phyloP scores from a whole-genome alignment of 1,140 invertebrate species.

The Drosophila bipectinata region DNA sequence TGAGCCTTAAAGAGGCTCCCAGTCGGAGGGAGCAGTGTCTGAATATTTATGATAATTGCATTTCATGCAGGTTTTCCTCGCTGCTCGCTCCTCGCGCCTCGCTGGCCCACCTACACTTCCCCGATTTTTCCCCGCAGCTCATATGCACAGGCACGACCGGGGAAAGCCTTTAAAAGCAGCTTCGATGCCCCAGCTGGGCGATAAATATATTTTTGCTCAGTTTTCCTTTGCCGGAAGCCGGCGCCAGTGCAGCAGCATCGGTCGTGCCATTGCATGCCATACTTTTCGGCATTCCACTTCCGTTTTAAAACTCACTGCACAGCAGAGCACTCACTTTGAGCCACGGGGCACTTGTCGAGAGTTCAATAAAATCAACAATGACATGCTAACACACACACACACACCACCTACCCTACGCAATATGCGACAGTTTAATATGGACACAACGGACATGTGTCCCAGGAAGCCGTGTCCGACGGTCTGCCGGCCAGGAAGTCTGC shows the following conservation, averaged over 20 bases:
- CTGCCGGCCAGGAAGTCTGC: constrained; percentile 12
- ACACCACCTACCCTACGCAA: constrained; percentile 13
- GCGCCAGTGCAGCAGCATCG: constrained; percentile 19
- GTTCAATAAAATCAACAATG: constrained; percentile 74
- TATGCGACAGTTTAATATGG: constrained; percentile 23
- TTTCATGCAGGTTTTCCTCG: constrained; percentile 67
- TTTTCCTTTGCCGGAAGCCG: constrained; percentile 34
- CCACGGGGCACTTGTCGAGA: constrained; percentile 55
- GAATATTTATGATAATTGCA: constrained; percentile 82
- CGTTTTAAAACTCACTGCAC: constrained; percentile 30
- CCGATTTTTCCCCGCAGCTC: constrained; percentile 12
- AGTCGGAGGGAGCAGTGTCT: constrained; percentile 33
- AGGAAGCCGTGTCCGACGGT: constrained; percentile 8
- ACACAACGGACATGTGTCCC: constrained; percentile 53
- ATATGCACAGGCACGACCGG: constrained; percentile 52
- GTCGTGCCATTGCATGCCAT: constrained; percentile 68
- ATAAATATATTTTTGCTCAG: constrained; percentile 47
- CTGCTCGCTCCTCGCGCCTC: not conserved
- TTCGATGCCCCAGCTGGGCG: constrained; percentile 41
- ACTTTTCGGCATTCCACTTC: constrained; percentile 68
- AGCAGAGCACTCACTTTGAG: constrained; percentile 51
- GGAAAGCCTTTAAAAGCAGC: constrained; percentile 75
- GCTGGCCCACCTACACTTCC: not conserved
- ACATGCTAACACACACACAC: constrained; percentile 15
- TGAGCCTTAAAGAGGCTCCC: constrained; percentile 16